These are phyloP conservation scores for Camponotus vicinus DNA, from an alignment of 1,140 invertebrate species.

Conservation along the genomic window DNA sequence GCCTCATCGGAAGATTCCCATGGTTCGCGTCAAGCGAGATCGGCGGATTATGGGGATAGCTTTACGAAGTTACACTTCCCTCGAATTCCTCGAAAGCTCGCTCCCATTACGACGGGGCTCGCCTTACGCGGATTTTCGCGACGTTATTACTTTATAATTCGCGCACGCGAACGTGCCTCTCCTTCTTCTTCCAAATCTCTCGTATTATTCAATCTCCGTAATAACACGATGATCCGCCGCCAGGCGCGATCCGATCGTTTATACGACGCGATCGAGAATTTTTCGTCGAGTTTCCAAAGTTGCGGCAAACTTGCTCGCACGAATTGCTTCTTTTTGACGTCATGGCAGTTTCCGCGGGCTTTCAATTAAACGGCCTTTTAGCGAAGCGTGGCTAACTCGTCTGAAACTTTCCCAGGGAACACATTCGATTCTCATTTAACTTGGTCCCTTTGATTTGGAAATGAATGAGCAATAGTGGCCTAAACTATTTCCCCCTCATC, in stretches of 20 bases:
- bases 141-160: constrained; percentile 64
- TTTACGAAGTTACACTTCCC: constrained; percentile 70
- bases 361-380: constrained; percentile 69
- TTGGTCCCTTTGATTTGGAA: constrained; percentile 66
- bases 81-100: constrained; percentile 52
- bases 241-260: background rate
- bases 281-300: constrained; percentile 46
- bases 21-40: constrained; percentile 74
- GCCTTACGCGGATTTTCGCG: constrained; percentile 52
- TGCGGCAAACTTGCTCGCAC: constrained; percentile 16
- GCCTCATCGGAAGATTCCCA: constrained; percentile 77
- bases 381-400: constrained; percentile 59
- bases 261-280: constrained; percentile 43
- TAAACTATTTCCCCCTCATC: constrained; percentile 61
- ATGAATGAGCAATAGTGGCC: constrained; percentile 66
- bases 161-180: constrained; percentile 13
- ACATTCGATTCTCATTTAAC: constrained; percentile 65
- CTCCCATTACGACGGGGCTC: constrained; percentile 20
- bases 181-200: background rate
- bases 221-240: background rate
- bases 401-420: constrained; percentile 46
- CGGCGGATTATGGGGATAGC: constrained; percentile 72
- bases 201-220: background rate
- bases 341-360: constrained; percentile 53
- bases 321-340: constrained; percentile 56